These are phyloP conservation scores for Geotrupes spiniger DNA, from an alignment of 2,888 invertebrate species.

Conservation along the genomic window DNA sequence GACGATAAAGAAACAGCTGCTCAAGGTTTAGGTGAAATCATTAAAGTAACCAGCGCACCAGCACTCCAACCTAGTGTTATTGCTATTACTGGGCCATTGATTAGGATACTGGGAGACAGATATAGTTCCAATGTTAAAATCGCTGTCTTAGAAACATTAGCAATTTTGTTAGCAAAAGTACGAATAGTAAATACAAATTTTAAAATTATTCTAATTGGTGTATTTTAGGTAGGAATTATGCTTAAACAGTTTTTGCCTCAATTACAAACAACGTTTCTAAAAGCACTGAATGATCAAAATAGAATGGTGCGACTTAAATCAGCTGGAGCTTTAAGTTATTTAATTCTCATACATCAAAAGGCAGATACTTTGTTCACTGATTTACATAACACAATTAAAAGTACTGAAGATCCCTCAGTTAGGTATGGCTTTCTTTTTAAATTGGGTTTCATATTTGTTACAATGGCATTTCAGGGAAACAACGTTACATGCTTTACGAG, in stretches of 20 bases:
- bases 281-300: conserved; percentile 88
- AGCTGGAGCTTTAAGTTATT: conserved; percentile 80
- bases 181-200: neutral
- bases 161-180: conserved; percentile 87
- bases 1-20: conserved; percentile 96
- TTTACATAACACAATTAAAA: conserved; percentile 81
- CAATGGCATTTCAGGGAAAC: conserved; percentile 71
- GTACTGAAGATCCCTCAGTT: conserved; percentile 79
- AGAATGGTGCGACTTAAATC: conserved; percentile 86
- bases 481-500: conserved; percentile 85
- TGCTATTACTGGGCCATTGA: conserved; percentile 95
- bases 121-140: conserved; percentile 94
- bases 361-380: conserved; percentile 95
- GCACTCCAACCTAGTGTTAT: conserved; percentile 95
- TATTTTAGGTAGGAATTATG: conserved; percentile 80
- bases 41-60: conserved; percentile 77
- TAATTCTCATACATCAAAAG: conserved; percentile 88
- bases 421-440: conserved; percentile 33
- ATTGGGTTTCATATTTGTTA: neutral
- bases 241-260: conserved; percentile 98
- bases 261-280: conserved; percentile 96
- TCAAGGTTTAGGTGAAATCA: conserved; percentile 78
- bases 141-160: conserved; percentile 91
- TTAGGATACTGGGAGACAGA: conserved; percentile 93
- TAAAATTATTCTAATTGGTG: neutral